Evolutionary conservation across 1,140 invertebrate genomes (phyloP).

Genomic region (Asobara japonica): DNA sequence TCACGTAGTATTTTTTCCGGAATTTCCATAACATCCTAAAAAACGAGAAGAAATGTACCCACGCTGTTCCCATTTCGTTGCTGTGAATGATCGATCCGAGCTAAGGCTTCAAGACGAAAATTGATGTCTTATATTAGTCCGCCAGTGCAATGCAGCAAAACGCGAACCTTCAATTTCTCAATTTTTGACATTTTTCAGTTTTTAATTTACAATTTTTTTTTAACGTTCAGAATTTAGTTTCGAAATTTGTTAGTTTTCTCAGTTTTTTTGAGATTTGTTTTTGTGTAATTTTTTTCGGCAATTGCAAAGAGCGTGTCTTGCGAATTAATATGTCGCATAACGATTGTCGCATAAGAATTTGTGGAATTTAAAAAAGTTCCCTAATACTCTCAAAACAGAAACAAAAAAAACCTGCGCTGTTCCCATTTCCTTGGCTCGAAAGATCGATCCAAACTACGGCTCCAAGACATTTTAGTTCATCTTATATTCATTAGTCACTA

Average conservation of each 20-base stretch:
- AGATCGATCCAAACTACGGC: no score
- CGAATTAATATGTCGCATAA: no score
- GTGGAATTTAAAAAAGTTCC: no score
- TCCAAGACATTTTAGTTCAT: no score
- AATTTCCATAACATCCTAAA: not conserved
- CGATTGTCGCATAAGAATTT: no score
- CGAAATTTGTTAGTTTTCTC: not conserved
- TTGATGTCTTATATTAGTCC: constrained; percentile 65
- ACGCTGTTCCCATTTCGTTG: constrained; percentile 51
- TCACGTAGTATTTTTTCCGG: not conserved
- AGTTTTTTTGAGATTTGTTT: not conserved
- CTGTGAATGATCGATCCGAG: constrained; percentile 54
- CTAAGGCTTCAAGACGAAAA: constrained; percentile 47
- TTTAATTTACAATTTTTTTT: not conserved
- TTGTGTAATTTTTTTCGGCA: not conserved
- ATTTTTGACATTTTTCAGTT: not conserved
- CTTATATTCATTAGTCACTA: no score
- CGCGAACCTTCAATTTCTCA: constrained; percentile 37
- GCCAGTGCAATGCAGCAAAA: constrained; percentile 59
- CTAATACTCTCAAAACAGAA: no score
- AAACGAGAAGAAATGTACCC: constrained; percentile 56
- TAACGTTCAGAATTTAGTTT: not conserved
- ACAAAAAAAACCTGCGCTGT: no score
- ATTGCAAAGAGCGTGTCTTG: no score
- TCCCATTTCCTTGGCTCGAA: no score